Evolutionary conservation across 2,888 invertebrate genomes (phyloP).

Genomic region (Vesta saturnalis): DNA sequence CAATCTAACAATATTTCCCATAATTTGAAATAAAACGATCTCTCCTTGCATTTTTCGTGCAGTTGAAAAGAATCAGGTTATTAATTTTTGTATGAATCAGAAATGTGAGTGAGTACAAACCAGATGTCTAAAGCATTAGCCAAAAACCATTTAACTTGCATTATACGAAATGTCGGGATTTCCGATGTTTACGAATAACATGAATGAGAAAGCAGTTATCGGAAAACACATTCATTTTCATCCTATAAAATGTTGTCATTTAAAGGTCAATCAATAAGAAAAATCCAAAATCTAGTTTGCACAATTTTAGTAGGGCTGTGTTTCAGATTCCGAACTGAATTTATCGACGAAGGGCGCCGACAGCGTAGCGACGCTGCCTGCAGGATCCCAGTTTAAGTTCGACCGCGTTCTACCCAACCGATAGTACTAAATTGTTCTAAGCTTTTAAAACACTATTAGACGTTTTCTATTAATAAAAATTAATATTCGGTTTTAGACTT

Average conservation of each 20-base stretch:
- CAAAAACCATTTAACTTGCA: neutral
- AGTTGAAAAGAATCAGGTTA: neutral
- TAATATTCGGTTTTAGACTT: neutral
- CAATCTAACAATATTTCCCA: too few relatives aligned
- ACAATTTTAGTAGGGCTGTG: constrained; percentile 24
- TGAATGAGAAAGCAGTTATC: neutral
- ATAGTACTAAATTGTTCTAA: constrained; percentile 48
- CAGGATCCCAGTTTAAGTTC: constrained; percentile 55
- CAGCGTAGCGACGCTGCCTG: constrained; percentile 54
- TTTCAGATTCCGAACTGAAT: constrained; percentile 37
- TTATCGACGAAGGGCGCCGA: constrained; percentile 43
- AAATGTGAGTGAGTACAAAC: neutral
- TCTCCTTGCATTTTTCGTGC: neutral
- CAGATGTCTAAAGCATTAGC: neutral
- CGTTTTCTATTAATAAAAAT: constrained; percentile 5
- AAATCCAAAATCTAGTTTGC: constrained; percentile 25
- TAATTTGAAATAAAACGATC: neutral
- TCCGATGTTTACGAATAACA: neutral
- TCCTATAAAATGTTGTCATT: neutral
- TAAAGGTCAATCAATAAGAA: constrained; percentile 21
- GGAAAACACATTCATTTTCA: neutral
- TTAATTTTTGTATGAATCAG: neutral
- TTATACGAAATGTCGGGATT: neutral
- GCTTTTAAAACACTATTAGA: constrained; percentile 18
- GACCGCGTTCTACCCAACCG: constrained; percentile 49